Evolutionary conservation across 2,888 invertebrate genomes (phyloP), one percentile per base, ranked within the genome.

Genomic region (Bruchidius siliquastri): DNA sequence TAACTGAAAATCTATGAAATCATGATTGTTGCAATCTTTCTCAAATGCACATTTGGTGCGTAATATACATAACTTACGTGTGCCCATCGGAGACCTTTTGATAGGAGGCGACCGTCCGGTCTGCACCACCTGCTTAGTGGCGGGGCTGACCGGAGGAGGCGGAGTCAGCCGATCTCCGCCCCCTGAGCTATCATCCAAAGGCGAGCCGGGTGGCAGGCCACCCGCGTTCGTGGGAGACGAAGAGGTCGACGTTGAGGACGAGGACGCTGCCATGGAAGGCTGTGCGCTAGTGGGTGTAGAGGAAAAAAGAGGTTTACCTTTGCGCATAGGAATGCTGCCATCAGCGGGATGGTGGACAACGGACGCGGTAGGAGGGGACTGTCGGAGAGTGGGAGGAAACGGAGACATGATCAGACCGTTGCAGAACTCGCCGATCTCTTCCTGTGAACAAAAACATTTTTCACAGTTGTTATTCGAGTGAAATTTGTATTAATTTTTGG

Each of bases 341-440:
- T 49, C 49, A 18, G 49, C 49, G 18, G 49, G 49, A 18, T 49
- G 49, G 18, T 49, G 21, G 20, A 71, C 22, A 49, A 70, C 20
- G 6, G 21, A 66, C 67, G 26, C 10, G 6, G 49, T n/a, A 20
- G 26, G 21, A 26, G 86, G 85, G 18, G 85, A 85, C 74, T 86
- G 84, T 73, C 89, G 82, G 32, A 88, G 79, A 68, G 89, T 88
- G 0, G 91, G 87, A 0, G 91, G 91, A 84, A 89, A 90, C 0
- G 89, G 88, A 69, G 89, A 89, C 49, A 89, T 78, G 69, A 92
- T 84, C 21, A 91, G 88, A 71, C 88, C 89, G 74, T 89, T 90
- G 0, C 91, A 86, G 81, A 92, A 92, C 78, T 92, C 91, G 0
- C 89, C 90, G 4, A 92, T 87, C 83, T 92, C 92, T 80, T 92